Evolutionary conservation across 2,888 invertebrate species (phyloP).

Genomic region (Autographa gamma): DNA sequence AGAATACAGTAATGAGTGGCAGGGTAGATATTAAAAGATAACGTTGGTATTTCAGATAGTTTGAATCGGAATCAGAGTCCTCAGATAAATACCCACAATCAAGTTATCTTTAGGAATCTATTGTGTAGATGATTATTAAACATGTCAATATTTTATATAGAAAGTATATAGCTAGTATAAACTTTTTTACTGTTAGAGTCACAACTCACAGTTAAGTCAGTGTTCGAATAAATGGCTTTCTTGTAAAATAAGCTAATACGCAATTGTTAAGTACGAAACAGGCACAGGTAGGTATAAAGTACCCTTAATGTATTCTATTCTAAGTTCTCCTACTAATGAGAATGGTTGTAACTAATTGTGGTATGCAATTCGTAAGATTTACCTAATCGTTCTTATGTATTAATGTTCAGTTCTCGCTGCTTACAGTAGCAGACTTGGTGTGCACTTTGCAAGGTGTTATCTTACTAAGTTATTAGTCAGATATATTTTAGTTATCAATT

Average conservation of each 20-base stretch:
- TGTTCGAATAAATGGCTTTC: too few species aligned
- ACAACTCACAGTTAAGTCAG: too few species aligned
- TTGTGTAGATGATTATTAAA: too few species aligned
- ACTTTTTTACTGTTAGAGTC: too few species aligned
- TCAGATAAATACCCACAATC: too few species aligned
- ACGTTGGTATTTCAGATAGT: too few species aligned
- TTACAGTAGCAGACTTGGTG: constrained; percentile 17
- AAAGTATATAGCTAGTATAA: too few species aligned
- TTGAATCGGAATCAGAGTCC: too few species aligned
- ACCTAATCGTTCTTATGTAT: not conserved
- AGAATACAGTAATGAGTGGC: not conserved
- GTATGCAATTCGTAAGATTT: not conserved
- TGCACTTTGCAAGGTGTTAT: constrained; percentile 15
- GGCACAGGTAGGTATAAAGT: not conserved
- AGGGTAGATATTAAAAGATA: too few species aligned
- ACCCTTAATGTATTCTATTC: not conserved
- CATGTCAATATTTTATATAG: too few species aligned
- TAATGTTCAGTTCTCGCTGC: not conserved
- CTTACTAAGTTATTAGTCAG: constrained; percentile 23
- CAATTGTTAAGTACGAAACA: not conserved
- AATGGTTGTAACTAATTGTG: not conserved
- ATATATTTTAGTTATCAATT: constrained; percentile 25
- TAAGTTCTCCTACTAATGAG: not conserved
- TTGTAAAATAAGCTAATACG: too few species aligned
- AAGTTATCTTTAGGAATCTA: too few species aligned